Base-by-base conservation (phyloP, 2,113 vertebrate genomes). In the Nothocercus nigrocapillus region DNA sequence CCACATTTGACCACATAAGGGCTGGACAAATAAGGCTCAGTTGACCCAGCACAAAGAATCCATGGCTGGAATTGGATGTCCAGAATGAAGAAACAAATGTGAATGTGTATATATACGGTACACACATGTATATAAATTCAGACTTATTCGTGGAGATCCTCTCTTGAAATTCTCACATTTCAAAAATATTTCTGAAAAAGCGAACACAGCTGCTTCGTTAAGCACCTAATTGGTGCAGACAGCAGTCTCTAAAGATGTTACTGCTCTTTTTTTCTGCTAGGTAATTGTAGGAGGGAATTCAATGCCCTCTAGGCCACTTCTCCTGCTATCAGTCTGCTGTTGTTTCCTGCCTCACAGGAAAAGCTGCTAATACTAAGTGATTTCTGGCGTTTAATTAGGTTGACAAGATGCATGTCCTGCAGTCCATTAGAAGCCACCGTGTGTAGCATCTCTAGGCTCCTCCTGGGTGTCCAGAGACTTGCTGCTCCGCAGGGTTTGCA, bases 301-400 rank as follows among this genome's bases (percentile, higher is more conserved):
- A 19, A 1, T 47, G 68, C 64, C 72, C 81, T 74, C 51, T 83
- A 61, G 88, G 89, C n/a, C 45, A 5, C 59, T 87, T 82, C 47
- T 78, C 18, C 47, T 85, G 75, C 84, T 82, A 7, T 78, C n/a
- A 1, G 18, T 76, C 54, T 94, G 38, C 6, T 2, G 72, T 66
- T 28, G 1, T 80, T 95, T 94, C 56, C 82, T 36, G 8, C 63
- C 79, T 90, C 70, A 34, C 13, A 63, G 85, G 82, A 78, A 81
- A 53, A 92, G 8, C n/a, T 56, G 40, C 0, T 2, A 89, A 40
- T 28, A 56, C 76, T 94, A 91, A 94, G 78, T 78, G 75, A 75
- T 91, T 91, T 58, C 91, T 87, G 75, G 36, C 82, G 49, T 96
- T 97, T 94, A 94, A 95, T 97, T 94, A 96, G 85, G 73, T 74